Evolutionary conservation across 2,888 invertebrate genomes (phyloP).

Genomic region (Rhopalosiphum nymphaeae): DNA sequence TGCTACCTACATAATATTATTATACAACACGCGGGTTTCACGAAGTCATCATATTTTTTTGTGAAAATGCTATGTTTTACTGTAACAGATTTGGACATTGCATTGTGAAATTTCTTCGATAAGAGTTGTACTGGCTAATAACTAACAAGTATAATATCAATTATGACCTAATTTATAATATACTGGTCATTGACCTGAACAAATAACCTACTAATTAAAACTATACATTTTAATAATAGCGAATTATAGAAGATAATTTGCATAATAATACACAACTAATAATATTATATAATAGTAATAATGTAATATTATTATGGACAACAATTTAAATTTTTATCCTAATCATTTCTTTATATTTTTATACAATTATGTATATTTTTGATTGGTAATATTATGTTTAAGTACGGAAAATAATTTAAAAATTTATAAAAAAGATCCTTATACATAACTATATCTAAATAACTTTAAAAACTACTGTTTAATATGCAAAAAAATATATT

Average conservation of each 20-base stretch:
- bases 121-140: neutral
- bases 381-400: neutral
- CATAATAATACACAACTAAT: neutral
- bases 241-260: neutral
- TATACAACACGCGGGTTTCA: neutral
- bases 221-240: neutral
- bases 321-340: neutral
- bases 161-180: neutral
- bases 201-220: constrained; percentile 2
- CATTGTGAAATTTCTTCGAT: neutral
- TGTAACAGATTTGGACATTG: neutral
- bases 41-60: neutral
- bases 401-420: neutral
- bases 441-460: too few relatives aligned
- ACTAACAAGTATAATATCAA: neutral
- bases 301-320: neutral
- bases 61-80: neutral
- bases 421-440: neutral
- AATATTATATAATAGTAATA: neutral
- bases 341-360: neutral
- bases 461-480: neutral
- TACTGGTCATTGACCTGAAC: neutral
- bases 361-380: neutral
- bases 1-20: neutral
- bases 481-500: neutral